Conservation (phyloP, 2,797 vertebrate species). For the Sebastolobus altivelis region DNA sequence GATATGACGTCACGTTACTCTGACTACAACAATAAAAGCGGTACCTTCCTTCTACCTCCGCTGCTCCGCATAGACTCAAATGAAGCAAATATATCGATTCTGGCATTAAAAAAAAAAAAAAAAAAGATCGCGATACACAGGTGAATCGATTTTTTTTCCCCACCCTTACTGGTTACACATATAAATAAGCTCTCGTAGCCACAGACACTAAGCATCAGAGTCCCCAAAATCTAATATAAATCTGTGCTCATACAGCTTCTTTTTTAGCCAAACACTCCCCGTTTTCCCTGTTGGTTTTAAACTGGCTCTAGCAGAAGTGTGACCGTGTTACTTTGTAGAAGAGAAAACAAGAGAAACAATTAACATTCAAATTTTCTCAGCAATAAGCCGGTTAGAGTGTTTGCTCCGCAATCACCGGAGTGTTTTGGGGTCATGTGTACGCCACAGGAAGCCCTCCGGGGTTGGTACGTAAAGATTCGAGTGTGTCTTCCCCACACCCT, state of each 20-base stretch:
- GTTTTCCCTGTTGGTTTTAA: neutral
- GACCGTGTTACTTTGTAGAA: conserved; percentile 7
- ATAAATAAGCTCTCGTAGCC: conserved; percentile 43
- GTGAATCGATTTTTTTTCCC: no score
- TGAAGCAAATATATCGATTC: no score
- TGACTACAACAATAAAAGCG: no score
- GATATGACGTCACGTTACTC: no score
- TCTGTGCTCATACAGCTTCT: neutral
- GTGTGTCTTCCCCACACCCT: conserved; percentile 53
- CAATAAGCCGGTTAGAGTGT: conserved; percentile 13
- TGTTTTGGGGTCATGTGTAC: conserved; percentile 58
- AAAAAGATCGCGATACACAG: no score
- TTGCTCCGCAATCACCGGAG: conserved; percentile 35
- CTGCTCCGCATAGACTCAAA: no score
- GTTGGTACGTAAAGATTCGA: conserved; percentile 64
- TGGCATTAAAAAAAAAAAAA: no score
- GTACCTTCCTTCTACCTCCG: no score
- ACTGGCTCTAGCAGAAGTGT: neutral
- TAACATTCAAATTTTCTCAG: conserved; percentile 29
- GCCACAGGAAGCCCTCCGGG: conserved; percentile 60
- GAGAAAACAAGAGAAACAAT: conserved; percentile 25
- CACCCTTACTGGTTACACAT: conserved; percentile 35
- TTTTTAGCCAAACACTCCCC: neutral
- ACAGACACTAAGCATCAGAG: conserved; percentile 26
- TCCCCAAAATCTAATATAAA: conserved; percentile 8